A percentile compares a stretch with the other conserved stretches of the same genome.
These are phyloP conservation scores for western clawed frog (Xenopus tropicalis) DNA, from an alignment of 2,113 vertebrate genomes.

Conservation along the genomic window DNA sequence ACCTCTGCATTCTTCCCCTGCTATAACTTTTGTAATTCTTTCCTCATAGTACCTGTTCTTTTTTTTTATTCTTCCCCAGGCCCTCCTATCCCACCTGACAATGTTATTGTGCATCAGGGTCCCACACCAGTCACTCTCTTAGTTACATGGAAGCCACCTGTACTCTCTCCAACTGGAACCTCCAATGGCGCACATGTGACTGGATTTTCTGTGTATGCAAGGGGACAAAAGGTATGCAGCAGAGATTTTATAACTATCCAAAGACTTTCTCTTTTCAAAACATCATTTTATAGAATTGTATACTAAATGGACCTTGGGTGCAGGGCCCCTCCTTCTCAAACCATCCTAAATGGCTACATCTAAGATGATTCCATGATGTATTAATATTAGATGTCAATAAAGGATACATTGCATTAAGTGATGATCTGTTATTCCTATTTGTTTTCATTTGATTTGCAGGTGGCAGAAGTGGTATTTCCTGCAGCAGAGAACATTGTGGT, in stretches of 20 bases:
- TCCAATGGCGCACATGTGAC: conserved; percentile 90
- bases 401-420: too few relatives aligned
- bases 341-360: too few relatives aligned
- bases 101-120: conserved; percentile 78
- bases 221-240: conserved; percentile 84
- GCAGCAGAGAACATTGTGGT: conserved; percentile 75
- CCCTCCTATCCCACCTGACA: conserved; percentile 87
- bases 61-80: conserved; percentile 57
- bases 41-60: too few relatives aligned
- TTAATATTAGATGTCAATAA: too few relatives aligned
- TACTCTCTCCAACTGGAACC: conserved; percentile 78
- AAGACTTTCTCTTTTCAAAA: too few relatives aligned
- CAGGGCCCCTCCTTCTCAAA: too few relatives aligned
- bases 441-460: conserved; percentile 57
- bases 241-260: background rate
- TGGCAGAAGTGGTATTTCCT: conserved; percentile 85
- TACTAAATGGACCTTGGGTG: too few relatives aligned
- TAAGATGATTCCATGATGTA: too few relatives aligned
- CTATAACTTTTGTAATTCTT: too few relatives aligned
- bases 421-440: background rate
- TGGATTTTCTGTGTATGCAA: conserved; percentile 88
- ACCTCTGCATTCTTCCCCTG: too few relatives aligned
- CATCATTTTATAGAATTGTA: too few relatives aligned
- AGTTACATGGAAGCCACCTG: conserved; percentile 86
- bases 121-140: conserved; percentile 73